These are phyloP conservation scores for Alosa sapidissima DNA, from an alignment of 2,797 vertebrate species.

Conservation along the genomic window DNA sequence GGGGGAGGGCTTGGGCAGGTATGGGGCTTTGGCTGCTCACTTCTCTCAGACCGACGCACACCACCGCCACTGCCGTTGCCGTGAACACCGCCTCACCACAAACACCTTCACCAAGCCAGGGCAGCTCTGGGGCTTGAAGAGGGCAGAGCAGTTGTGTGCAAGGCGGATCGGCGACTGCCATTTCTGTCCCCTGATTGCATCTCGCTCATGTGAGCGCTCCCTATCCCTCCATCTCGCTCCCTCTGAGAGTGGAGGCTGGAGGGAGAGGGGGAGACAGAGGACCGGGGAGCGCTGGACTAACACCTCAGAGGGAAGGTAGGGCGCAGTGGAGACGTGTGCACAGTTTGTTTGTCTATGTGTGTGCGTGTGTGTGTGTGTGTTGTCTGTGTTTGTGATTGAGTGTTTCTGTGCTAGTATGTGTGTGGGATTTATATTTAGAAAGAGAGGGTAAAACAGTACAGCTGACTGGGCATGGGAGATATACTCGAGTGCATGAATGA, in stretches of 20 bases:
- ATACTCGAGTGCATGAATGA: neutral
- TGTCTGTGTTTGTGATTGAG: neutral
- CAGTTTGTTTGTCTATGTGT: neutral
- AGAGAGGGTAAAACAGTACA: neutral
- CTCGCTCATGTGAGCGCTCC: neutral
- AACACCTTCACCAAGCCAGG: neutral
- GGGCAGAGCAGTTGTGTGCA: neutral
- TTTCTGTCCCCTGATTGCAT: neutral
- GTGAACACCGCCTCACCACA: neutral
- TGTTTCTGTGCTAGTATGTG: neutral
- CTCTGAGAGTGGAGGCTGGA: neutral
- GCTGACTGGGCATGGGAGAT: neutral
- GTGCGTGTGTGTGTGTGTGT: conserved; percentile 8
- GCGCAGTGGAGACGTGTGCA: neutral
- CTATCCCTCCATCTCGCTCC: neutral
- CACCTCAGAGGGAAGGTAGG: conserved; percentile 37
- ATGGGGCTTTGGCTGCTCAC: neutral
- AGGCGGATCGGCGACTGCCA: neutral
- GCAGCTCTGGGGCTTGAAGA: neutral
- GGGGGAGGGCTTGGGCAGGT: conserved; percentile 8
- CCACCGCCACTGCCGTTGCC: neutral
- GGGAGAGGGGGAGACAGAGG: conserved; percentile 24
- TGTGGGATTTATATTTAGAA: neutral
- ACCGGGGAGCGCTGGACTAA: conserved; percentile 14
- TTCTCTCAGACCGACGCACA: neutral